Conservation (phyloP, 2,888 invertebrate species). For the Netelia inedita region DNA sequence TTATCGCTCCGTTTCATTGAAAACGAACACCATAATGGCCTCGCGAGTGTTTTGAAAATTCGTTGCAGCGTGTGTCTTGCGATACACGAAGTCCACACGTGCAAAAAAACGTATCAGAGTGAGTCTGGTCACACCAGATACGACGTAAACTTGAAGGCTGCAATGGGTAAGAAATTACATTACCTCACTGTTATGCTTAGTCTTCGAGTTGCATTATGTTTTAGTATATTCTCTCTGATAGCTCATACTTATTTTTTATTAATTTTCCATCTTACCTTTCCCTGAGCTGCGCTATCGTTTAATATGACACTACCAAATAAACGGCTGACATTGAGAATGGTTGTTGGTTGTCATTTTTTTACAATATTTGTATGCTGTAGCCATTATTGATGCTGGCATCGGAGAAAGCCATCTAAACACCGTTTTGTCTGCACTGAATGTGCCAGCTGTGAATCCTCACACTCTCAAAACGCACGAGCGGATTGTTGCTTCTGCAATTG, state of each 20-base stretch:
- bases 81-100: conserved; percentile 8
- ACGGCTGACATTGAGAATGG: conserved; percentile 8
- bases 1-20: conserved; percentile 37
- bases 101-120: conserved; percentile 14
- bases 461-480: conserved; percentile 17
- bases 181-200: not conserved
- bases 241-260: conserved; percentile 13
- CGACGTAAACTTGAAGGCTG: conserved; percentile 27
- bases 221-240: not conserved
- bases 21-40: conserved; percentile 38
- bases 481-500: conserved; percentile 29
- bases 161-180: conserved; percentile 15
- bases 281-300: conserved; percentile 1
- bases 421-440: conserved; percentile 7
- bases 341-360: not conserved
- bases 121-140: conserved; percentile 19
- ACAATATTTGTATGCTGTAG: conserved; percentile 12
- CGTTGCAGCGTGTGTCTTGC: conserved; percentile 16
- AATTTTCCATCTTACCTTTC: not conserved
- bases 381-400: conserved; percentile 26
- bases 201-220: not conserved
- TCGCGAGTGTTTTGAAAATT: conserved; percentile 43
- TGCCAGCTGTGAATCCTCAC: conserved; percentile 18
- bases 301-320: conserved; percentile 13
- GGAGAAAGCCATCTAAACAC: conserved; percentile 19